Conservation (phyloP, 1,140 invertebrate genomes). For the fruit fly (Drosophila melanogaster) region Release_6_plus_ISO1_MT NT_033777.3:17780501-17781000, state of each 20-base stretch:
- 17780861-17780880: slow-evolving; percentile 15
- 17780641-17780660: slow-evolving; percentile 77
- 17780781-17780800: slow-evolving; percentile 49
- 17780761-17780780: slow-evolving; percentile 86
- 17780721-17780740: slow-evolving; percentile 88
- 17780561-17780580: slow-evolving; percentile 69
- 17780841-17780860: slow-evolving; percentile 22
- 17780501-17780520: slow-evolving; percentile 74
- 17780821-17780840: slow-evolving; percentile 49
- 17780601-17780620: slow-evolving; percentile 91
- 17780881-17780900: background rate
- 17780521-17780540: slow-evolving; percentile 79
- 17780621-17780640: slow-evolving; percentile 87
- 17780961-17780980: slow-evolving; percentile 45
- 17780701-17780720: slow-evolving; percentile 82
- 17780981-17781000: slow-evolving; percentile 41
- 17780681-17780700: slow-evolving; percentile 9
- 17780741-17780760: slow-evolving; percentile 91
- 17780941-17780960: slow-evolving; percentile 4
- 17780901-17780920: slow-evolving; percentile 54
- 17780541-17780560: slow-evolving; percentile 82
- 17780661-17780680: slow-evolving; percentile 18
- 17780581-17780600: slow-evolving; percentile 85
- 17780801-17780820: slow-evolving; percentile 14
- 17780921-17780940: slow-evolving; percentile 38